These are phyloP conservation scores for Bombus terrestris DNA, from an alignment of 1,140 invertebrate genomes.

Conservation along the genomic window DNA sequence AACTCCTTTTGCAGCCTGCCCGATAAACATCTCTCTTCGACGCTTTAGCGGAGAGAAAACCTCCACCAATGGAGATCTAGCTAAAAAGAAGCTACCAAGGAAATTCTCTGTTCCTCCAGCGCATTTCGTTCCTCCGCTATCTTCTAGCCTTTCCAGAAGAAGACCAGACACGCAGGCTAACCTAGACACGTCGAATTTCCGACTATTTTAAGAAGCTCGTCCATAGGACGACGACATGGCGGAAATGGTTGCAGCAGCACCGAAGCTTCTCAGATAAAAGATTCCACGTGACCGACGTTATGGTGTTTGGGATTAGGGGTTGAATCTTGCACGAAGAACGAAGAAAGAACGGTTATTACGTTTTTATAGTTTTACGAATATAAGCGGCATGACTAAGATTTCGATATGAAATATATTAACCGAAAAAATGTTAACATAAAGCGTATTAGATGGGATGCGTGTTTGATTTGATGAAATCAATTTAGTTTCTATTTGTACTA, in stretches of 20 bases:
- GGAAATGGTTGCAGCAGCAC: constrained; percentile 53
- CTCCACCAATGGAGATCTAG: background rate
- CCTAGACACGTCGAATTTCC: constrained; percentile 73
- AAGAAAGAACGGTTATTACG: too few species aligned
- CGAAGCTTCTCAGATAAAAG: background rate
- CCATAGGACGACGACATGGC: constrained; percentile 59
- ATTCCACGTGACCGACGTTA: background rate
- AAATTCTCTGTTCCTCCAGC: too few species aligned
- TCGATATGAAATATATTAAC: too few species aligned
- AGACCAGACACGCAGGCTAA: constrained; percentile 42
- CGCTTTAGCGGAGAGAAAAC: too few species aligned
- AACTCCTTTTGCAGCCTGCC: background rate
- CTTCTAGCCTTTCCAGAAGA: constrained; percentile 16
- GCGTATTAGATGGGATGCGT: too few species aligned
- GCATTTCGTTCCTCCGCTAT: background rate
- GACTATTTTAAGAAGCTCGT: constrained; percentile 62
- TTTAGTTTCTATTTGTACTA: too few species aligned
- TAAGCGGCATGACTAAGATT: too few species aligned
- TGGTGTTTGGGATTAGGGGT: background rate
- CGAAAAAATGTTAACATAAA: too few species aligned
- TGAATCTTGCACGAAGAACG: too few species aligned
- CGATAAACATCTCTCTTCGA: background rate
- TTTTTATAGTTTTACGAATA: too few species aligned
- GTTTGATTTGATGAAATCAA: too few species aligned
- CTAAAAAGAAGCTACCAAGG: background rate